A percentile compares a stretch with the other conserved stretches of the same genome.
Conservation (phyloP, 2,888 invertebrate genomes). For the Drosophila macrospina region DNA sequence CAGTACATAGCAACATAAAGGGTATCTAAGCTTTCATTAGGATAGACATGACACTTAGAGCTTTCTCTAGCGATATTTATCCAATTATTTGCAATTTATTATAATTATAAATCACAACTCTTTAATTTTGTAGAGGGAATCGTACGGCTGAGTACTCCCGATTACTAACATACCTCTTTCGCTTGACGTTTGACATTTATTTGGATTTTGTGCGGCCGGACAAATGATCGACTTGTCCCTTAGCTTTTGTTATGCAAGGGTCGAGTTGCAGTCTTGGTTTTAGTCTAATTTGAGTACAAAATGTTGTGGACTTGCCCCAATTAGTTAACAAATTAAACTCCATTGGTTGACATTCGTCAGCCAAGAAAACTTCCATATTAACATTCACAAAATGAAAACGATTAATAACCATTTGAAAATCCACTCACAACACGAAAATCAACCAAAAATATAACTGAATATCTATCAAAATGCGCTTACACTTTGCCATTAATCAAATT, state of each 20-base stretch:
- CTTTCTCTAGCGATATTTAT: neutral
- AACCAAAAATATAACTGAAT: slow-evolving; percentile 28
- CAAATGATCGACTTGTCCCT: slow-evolving; percentile 71
- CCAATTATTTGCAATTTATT: neutral
- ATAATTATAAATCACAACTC: neutral
- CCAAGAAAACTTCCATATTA: slow-evolving; percentile 33
- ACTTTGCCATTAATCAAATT: slow-evolving; percentile 76
- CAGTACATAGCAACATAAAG: slow-evolving; percentile 4
- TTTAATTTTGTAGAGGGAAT: neutral
- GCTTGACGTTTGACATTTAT: slow-evolving; percentile 56
- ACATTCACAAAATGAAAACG: slow-evolving; percentile 53
- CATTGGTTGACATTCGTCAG: slow-evolving; percentile 51
- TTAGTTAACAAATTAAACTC: slow-evolving; percentile 56
- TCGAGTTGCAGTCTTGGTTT: slow-evolving; percentile 17
- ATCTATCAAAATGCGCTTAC: slow-evolving; percentile 56
- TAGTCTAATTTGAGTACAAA: slow-evolving; percentile 46
- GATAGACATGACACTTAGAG: neutral
- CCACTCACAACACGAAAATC: slow-evolving; percentile 1
- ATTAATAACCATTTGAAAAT: slow-evolving; percentile 51
- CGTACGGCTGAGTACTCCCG: neutral
- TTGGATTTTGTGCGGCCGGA: slow-evolving; percentile 22
- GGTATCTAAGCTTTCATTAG: neutral
- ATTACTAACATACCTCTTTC: slow-evolving; percentile 8
- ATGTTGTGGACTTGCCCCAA: slow-evolving; percentile 33
- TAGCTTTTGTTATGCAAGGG: slow-evolving; percentile 50